phyloP scores from a whole-genome alignment of 2,113 vertebrate species.

The Crotalus tigris region DNA sequence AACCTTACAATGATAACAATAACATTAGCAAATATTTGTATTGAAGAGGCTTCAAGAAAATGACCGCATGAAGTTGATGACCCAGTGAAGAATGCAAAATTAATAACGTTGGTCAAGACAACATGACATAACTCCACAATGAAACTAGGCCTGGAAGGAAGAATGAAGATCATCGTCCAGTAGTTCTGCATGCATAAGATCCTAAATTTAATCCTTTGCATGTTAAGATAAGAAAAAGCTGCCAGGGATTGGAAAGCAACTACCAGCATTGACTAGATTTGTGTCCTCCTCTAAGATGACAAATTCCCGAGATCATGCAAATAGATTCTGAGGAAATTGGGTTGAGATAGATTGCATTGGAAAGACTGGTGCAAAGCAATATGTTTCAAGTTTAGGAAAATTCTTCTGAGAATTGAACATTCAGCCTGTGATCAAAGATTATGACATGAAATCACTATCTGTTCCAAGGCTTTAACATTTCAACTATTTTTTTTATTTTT shows the following conservation, averaged over 20 bases:
- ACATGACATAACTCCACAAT: not conserved
- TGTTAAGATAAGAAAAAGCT: not conserved
- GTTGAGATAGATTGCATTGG: not conserved
- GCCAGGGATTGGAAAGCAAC: not conserved
- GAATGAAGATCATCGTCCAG: not conserved
- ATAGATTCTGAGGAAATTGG: not conserved
- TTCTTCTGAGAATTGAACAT: not conserved
- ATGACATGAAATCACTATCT: not conserved
- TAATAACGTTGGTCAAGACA: not conserved
- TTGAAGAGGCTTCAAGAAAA: not conserved
- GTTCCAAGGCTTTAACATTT: not conserved
- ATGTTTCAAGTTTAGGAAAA: not conserved
- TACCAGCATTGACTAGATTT: not conserved
- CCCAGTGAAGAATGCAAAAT: not conserved
- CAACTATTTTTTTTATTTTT: not conserved
- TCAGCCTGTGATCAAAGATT: not conserved
- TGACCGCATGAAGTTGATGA: not conserved
- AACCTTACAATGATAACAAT: not conserved
- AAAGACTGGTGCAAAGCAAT: not conserved
- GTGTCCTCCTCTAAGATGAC: not conserved
- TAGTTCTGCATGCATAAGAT: not conserved
- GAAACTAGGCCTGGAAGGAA: not conserved
- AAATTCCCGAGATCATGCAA: not conserved
- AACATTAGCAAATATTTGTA: not conserved
- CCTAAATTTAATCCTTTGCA: not conserved